These are phyloP conservation scores for Zeuzera pyrina DNA, from an alignment of 2,888 invertebrate species.

Conservation along the genomic window DNA sequence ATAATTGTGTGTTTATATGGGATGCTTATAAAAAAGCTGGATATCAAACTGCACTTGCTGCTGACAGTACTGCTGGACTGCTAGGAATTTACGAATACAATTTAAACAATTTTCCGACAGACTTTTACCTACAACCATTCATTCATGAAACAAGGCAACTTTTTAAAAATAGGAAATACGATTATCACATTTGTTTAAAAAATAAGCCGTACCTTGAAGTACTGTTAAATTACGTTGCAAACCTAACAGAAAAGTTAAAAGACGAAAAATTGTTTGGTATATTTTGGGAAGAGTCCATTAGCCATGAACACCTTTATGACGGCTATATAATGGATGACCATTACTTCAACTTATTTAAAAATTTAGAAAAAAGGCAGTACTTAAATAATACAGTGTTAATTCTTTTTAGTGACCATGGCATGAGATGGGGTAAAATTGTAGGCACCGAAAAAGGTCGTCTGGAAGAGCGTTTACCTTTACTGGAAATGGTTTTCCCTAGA, in stretches of 20 bases:
- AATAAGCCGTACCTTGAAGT: slow-evolving; percentile 39
- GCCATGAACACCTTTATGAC: slow-evolving; percentile 53
- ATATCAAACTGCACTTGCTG: slow-evolving; percentile 79
- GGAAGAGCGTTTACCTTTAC: slow-evolving; percentile 84
- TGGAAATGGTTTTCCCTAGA: slow-evolving; percentile 74
- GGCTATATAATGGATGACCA: background rate
- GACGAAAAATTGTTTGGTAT: slow-evolving; percentile 76
- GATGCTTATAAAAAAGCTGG: slow-evolving; percentile 75
- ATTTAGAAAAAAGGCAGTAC: slow-evolving; percentile 51
- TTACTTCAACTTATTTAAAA: background rate
- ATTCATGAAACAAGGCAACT: slow-evolving; percentile 35
- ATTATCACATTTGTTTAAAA: background rate
- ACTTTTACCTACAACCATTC: slow-evolving; percentile 80
- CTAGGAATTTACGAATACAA: slow-evolving; percentile 77
- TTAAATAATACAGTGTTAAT: slow-evolving; percentile 75
- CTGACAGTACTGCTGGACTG: slow-evolving; percentile 82
- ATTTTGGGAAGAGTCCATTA: slow-evolving; percentile 80
- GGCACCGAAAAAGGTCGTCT: slow-evolving; percentile 81
- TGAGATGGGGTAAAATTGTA: slow-evolving; percentile 81
- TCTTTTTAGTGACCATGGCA: slow-evolving; percentile 86
- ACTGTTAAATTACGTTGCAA: slow-evolving; percentile 74
- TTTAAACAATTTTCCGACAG: slow-evolving; percentile 78
- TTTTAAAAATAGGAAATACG: slow-evolving; percentile 38
- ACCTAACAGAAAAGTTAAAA: slow-evolving; percentile 67
- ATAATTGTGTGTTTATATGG: slow-evolving; percentile 62